Base-by-base conservation (phyloP, 2,113 vertebrate genomes). In the Natator depressus region DNA sequence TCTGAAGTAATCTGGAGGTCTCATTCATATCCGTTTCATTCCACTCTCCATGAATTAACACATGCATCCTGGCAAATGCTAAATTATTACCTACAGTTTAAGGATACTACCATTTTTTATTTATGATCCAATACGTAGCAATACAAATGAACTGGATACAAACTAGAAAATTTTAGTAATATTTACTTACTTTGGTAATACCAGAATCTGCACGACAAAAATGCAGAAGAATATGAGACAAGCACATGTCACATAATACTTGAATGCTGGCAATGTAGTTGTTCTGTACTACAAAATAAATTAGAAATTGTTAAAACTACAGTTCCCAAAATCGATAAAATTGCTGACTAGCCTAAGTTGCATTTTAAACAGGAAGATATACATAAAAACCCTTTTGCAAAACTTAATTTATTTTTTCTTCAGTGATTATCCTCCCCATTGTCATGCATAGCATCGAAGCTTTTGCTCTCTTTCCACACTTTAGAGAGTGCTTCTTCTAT, bases 221-320 rank as follows among this genome's bases (percentile, higher is more conserved):
- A 99, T 99, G 98, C 99, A 99, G 98, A 99, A 99, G 97, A 99
- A 99, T 96, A 99, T 99, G 95, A 99, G 98, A 91, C 98, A 99
- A 88, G 99, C 99, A 80, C 99, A 99, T 88, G 99, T 99, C 97
- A 99, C 98, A 3, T 99, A 99, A 96, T 99, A 99, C 97, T 99
- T 99, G 98, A 99, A 99, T 8, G 99, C 99, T 2, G 99, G 99
- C 95, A 99, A 98, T n/a, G 99, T 99, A 10, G 99, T 99, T 96
- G 99, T 99, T 98, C 99, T 98, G 97, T 99, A 99, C 99, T 99
- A 79, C 83, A 97, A 89, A 95, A 65, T 94, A 94, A 95, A 95
- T 82, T 62, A 69, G 8, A 3, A 24, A 10, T 65, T 22, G 6
- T 86, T 82, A 81, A 84, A 10, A 53, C 4, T 4, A 75, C 1